Base-by-base conservation (phyloP, 2,797 vertebrate species). In the Centropyge bicolor region DNA sequence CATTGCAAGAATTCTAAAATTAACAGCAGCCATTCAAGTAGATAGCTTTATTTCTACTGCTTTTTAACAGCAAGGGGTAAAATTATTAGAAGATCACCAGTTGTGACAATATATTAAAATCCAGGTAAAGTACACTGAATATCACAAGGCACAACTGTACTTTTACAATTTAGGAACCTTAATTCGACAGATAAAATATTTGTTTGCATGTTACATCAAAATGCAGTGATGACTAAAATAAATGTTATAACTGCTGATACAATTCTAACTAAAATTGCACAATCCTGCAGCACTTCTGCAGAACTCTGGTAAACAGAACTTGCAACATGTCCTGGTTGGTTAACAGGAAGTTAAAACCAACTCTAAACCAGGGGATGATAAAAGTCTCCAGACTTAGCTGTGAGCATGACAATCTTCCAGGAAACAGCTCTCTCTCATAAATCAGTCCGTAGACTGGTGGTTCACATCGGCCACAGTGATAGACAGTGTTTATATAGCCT, bases 401-500 rank as follows among this genome's bases (percentile, higher is more conserved):
- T 38, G 57, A 76, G n/a, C 9, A 1, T 35, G 35, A 64, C 73
- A 72, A 22, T 79, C 66, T 61, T 74, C 73, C 49, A 78, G 76
- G 69, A 85, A 79, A 72, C 59, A 41, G 78, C 35, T 76, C 36
- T 41, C 36, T 41, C 43, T 75, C 81, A 76, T 83, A 86, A 87
- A 90, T 90, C 89, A 78, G 61, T 48, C 56, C 31, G n/a, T 46
- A 38, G 65, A 51, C 13, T 19, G 54, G 9, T 24, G 63, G 79
- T 66, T 56, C 57, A 65, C 36, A 6, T 38, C 31, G 52, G 55
- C 51, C 56, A 70, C 16, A 71, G 49, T 57, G 55, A 76, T 64
- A 80, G 48, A 43, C 64, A 61, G 38, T 84, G 71, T 91, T 89
- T 74, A 86, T 85, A 56, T 57, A 74, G 67, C 65, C 75, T 66